Percentiles rank a stretch among this genome's conserved stretches.
These are phyloP conservation scores for Mimachlamys varia DNA, from an alignment of 2,888 invertebrate species.

Conservation along the genomic window DNA sequence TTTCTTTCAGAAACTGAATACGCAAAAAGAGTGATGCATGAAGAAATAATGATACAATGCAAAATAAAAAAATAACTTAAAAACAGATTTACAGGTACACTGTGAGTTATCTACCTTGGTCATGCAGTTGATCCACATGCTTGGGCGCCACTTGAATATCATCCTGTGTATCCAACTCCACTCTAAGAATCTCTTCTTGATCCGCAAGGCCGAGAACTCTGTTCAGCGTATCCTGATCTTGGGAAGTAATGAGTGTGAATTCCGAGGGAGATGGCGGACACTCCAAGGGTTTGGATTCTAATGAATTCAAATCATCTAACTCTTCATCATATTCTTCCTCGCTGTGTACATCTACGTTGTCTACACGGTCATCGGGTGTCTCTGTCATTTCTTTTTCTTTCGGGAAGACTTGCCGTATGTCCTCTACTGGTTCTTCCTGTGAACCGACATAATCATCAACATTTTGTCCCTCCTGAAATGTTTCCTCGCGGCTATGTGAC, in stretches of 20 bases:
- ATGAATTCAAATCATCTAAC: constrained; percentile 47
- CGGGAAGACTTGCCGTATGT: background rate
- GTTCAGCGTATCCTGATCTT: constrained; percentile 73
- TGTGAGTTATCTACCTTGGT: constrained; percentile 46
- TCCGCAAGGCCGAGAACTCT: constrained; percentile 59
- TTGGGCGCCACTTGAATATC: background rate
- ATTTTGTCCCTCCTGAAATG: constrained; percentile 6
- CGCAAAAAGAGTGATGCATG: constrained; percentile 30
- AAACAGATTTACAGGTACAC: constrained; percentile 20
- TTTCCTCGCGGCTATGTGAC: constrained; percentile 1
- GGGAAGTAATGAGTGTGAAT: constrained; percentile 76
- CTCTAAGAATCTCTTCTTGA: constrained; percentile 44
- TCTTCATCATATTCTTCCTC: constrained; percentile 42
- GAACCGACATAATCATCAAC: background rate
- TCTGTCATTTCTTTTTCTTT: constrained; percentile 35
- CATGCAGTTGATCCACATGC: constrained; percentile 42
- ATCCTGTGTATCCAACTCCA: background rate
- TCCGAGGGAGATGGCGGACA: constrained; percentile 79
- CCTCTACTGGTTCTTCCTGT: constrained; percentile 36
- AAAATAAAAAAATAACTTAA: constrained; percentile 8
- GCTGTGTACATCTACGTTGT: background rate
- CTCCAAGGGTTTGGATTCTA: constrained; percentile 60
- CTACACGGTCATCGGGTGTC: constrained; percentile 42
- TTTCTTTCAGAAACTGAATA: background rate
- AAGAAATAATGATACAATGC: constrained; percentile 13